Base-by-base conservation (phyloP, 2,797 vertebrate genomes). In the Tachyglossus aculeatus region DNA sequence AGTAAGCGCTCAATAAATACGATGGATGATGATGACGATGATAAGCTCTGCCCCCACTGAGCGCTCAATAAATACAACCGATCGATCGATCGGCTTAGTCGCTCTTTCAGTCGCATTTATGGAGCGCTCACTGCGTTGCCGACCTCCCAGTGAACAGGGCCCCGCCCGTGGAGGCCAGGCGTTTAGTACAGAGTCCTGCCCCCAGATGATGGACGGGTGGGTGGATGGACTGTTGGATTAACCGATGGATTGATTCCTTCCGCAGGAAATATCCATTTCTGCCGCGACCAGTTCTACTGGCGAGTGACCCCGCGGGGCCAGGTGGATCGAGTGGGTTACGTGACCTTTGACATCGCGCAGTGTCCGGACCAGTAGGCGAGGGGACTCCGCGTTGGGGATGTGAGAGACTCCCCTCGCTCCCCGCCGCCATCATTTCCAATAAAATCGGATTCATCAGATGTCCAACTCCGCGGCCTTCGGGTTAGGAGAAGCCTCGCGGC, bases 211-310 rank as follows among this genome's bases (percentile, higher is more conserved):
- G 36, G 32, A 21, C 6, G 37, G 44, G 32, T 27, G 6, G 12
- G 16, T 19, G 15, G 19, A n/a, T 52, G 21, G 15, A n/a, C n/a
- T n/a, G 19, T 3, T 56, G 56, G 36, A 41, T 10, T 74, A 59
- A 60, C 50, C 45, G 16, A 40, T 5, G 1, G n/a, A 15, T 43
- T 24, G 43, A 25, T 73, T 3, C 54, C 7, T 29, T 33, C 50
- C 57, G 15, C 86, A 99, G 98, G 88, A 65, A 89, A 95, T 82
- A 93, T 87, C 60, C 94, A 98, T 89, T 99, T 99, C 91, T 98
- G 96, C 84, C 89, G 80, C 15, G 92, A 93, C 13, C 84, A 73
- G 29, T 98, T 95, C 93, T 99, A 93, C 91, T 98, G 97, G 97
- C 94, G 95, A 6, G 94, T 98, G 95, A 97, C 91, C 10, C 90